A percentile compares a stretch with the other conserved stretches of the same genome.
Conservation (phyloP, 2,888 invertebrate genomes). For the Steinernema hermaphroditum region DNA sequence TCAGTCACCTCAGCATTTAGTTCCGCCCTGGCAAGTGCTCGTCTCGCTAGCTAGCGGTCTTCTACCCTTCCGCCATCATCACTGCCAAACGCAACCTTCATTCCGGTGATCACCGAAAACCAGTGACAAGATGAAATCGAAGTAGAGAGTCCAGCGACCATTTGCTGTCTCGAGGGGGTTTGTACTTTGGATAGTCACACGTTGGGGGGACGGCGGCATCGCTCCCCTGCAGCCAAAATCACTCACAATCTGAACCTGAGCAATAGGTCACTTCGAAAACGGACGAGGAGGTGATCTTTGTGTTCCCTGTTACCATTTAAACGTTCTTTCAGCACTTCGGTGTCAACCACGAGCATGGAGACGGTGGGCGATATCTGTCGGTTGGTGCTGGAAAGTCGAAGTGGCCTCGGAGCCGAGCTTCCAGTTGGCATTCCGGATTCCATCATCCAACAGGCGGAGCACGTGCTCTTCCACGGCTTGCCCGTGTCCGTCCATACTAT, state of each 20-base stretch:
- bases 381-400: constrained; percentile 24
- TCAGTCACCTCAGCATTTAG: not conserved
- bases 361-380: constrained; percentile 18
- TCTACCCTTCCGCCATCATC: not conserved
- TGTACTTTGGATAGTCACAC: constrained; percentile 5
- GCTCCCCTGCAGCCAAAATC: not conserved
- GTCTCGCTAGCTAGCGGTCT: not conserved
- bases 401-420: constrained; percentile 9
- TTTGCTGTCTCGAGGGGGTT: constrained; percentile 1
- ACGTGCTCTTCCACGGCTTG: constrained; percentile 33
- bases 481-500: constrained; percentile 39
- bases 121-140: constrained; percentile 7
- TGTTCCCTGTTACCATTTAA: not conserved
- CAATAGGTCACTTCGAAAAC: constrained; percentile 23
- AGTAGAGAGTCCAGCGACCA: not conserved
- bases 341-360: constrained; percentile 18
- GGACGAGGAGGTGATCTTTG: not conserved
- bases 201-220: not conserved
- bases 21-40: not conserved
- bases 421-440: constrained; percentile 1
- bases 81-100: constrained; percentile 10
- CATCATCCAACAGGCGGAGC: constrained; percentile 32
- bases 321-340: constrained; percentile 7
- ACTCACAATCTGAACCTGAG: not conserved
- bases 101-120: constrained; percentile 27